These are phyloP conservation scores for Drosophila quinaria DNA, from an alignment of 2,888 invertebrate species.

Conservation along the genomic window DNA sequence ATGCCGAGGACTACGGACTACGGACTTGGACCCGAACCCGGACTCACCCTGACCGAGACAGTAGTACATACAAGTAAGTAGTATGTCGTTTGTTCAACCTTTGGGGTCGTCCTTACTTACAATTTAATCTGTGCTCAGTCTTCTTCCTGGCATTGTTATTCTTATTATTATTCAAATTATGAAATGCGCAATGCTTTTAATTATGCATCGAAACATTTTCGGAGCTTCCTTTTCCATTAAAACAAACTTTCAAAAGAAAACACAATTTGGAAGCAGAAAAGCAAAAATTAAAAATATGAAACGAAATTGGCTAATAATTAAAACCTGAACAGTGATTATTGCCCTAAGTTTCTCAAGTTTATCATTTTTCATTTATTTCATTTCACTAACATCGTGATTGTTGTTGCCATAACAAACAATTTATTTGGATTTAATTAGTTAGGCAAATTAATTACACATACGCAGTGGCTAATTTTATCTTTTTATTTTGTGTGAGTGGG, in stretches of 20 bases:
- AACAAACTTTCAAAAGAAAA: conserved; percentile 33
- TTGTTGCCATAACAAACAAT: conserved; percentile 29
- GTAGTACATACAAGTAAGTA: neutral
- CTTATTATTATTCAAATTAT: conserved; percentile 71
- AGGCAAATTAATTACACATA: conserved; percentile 53
- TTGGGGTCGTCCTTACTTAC: conserved; percentile 37
- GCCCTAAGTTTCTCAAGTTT: conserved; percentile 18
- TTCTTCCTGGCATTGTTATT: conserved; percentile 56
- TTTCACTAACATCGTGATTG: neutral
- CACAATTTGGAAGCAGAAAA: conserved; percentile 2
- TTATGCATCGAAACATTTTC: conserved; percentile 65
- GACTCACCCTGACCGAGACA: neutral
- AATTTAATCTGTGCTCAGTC: conserved; percentile 54
- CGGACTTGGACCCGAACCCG: neutral
- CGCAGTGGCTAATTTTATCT: conserved; percentile 26
- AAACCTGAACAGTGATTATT: conserved; percentile 44
- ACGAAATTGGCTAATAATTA: conserved; percentile 27
- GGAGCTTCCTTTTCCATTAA: conserved; percentile 35
- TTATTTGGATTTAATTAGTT: conserved; percentile 63
- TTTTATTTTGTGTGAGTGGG: neutral
- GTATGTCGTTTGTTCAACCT: conserved; percentile 18
- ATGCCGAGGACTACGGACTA: conserved; percentile 9
- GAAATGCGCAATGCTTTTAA: conserved; percentile 68
- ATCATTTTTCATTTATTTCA: neutral
- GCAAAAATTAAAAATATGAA: conserved; percentile 8